A percentile compares a stretch with the other conserved stretches of the same genome.
Conservation (phyloP, 2,888 invertebrate species). For the Drosophila quinaria region DNA sequence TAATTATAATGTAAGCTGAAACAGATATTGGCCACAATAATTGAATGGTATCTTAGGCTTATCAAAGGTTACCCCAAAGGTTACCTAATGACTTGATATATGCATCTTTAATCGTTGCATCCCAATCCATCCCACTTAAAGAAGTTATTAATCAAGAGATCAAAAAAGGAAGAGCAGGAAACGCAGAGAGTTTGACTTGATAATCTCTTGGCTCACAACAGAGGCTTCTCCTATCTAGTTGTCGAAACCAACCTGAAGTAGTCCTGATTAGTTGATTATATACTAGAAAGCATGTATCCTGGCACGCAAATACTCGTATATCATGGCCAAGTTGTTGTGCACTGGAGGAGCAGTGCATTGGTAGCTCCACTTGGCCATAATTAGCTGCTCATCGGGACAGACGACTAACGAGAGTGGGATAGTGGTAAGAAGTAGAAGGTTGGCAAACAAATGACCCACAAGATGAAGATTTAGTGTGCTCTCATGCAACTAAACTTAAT, state of each 20-base stretch:
- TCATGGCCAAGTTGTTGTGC: constrained; percentile 96
- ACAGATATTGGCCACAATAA: background rate
- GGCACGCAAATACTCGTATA: constrained; percentile 97
- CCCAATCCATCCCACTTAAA: background rate
- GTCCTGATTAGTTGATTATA: constrained; percentile 96
- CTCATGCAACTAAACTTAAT: constrained; percentile 78
- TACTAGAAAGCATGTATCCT: constrained; percentile 94
- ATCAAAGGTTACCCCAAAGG: too few species aligned
- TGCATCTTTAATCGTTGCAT: background rate
- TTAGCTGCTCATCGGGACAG: constrained; percentile 47
- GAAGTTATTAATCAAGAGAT: background rate
- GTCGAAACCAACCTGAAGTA: constrained; percentile 90
- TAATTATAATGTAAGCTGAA: background rate
- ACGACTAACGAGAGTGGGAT: background rate
- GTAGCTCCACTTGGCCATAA: constrained; percentile 43
- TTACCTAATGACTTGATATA: background rate
- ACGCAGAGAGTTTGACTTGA: background rate
- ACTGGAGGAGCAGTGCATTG: constrained; percentile 91
- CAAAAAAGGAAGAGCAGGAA: background rate
- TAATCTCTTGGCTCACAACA: background rate
- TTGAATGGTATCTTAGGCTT: background rate
- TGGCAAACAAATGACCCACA: constrained; percentile 65
- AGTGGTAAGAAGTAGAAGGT: background rate
- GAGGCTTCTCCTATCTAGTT: background rate
- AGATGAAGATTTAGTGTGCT: constrained; percentile 75